Conservation (phyloP, 2,113 vertebrate genomes). For the Gobio gobio region DNA sequence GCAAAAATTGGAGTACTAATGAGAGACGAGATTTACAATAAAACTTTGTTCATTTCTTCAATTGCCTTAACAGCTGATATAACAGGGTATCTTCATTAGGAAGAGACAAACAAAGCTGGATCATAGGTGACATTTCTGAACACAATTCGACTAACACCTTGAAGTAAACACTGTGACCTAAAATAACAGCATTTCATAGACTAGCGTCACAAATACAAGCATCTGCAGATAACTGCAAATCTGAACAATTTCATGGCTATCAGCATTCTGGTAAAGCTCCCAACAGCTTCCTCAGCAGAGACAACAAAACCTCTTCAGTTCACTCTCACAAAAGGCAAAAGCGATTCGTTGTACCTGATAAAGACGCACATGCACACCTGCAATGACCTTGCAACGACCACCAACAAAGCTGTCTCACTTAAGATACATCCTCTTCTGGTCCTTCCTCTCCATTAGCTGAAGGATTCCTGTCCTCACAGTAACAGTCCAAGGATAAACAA, state of each 20-base stretch:
- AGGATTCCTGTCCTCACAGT: not conserved
- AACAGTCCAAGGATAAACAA: not conserved
- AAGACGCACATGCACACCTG: not conserved
- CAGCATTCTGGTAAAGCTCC: conserved; percentile 40
- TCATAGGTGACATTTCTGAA: not conserved
- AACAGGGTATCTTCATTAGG: not conserved
- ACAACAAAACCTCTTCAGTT: conserved; percentile 18
- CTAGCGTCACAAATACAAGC: not conserved
- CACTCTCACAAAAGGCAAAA: not conserved
- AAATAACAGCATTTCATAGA: not conserved
- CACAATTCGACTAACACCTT: not conserved
- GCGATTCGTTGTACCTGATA: not conserved
- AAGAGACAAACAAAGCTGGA: not conserved
- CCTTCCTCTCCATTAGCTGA: not conserved
- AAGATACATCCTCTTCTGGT: not conserved
- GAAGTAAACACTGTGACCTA: not conserved
- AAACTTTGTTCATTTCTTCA: not conserved
- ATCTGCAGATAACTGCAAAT: conserved; percentile 26
- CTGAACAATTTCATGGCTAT: conserved; percentile 9
- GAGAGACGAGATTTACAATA: not conserved
- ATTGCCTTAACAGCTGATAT: not conserved
- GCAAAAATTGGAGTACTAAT: not conserved
- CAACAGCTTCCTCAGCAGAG: conserved; percentile 30
- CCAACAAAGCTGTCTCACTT: not conserved
- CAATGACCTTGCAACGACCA: not conserved